Conservation (phyloP, 2,797 vertebrate species). For the Fundulus diaphanus region DNA sequence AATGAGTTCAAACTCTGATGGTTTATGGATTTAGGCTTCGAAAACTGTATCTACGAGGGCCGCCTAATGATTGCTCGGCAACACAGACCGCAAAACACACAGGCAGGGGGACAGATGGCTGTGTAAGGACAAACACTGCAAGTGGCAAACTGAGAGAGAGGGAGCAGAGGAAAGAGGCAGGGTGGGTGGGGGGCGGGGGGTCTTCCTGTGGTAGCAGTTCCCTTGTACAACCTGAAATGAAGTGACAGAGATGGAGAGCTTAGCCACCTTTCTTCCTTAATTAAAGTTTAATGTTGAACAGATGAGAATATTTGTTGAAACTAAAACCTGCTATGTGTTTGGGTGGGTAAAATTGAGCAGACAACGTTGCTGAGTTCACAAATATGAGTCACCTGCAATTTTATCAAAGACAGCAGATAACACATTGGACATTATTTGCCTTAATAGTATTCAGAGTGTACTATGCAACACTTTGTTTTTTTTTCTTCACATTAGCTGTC, state of each 20-base stretch:
- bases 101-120: conserved; percentile 51
- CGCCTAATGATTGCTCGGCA: conserved; percentile 34
- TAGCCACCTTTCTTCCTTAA: conserved; percentile 30
- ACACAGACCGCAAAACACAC: conserved; percentile 43
- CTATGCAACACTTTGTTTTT: background rate
- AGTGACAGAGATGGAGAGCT: conserved; percentile 40
- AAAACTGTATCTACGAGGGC: conserved; percentile 18
- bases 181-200: background rate
- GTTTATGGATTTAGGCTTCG: conserved; percentile 14
- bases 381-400: conserved; percentile 42
- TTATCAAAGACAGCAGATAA: conserved; percentile 35
- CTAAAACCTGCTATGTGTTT: conserved; percentile 27
- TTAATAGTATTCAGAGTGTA: conserved; percentile 5
- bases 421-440: background rate
- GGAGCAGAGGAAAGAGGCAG: background rate
- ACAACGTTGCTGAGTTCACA: conserved; percentile 29
- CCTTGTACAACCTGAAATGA: conserved; percentile 9
- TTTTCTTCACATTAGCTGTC: conserved; percentile 17
- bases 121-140: conserved; percentile 37
- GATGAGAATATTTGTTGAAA: conserved; percentile 14
- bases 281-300: conserved; percentile 64
- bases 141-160: conserved; percentile 21
- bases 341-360: conserved; percentile 31
- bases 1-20: conserved; percentile 7
- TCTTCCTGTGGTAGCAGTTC: conserved; percentile 31